phyloP scores from a whole-genome alignment of 1,140 invertebrate species.

The Drosophila repletoides region DNA sequence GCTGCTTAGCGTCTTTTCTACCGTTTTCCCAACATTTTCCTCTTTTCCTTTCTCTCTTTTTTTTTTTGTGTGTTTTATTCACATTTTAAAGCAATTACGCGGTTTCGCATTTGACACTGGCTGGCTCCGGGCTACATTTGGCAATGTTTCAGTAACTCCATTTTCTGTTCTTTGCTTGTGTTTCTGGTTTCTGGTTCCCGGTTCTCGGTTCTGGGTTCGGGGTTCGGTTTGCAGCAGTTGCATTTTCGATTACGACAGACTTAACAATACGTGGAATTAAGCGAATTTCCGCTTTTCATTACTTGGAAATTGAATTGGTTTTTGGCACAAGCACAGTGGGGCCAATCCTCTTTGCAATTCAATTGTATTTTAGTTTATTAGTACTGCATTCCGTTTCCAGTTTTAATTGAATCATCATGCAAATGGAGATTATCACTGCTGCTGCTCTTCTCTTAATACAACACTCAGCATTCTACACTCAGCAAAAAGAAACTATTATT shows the following conservation, averaged over 20 bases:
- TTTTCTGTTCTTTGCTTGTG: background rate
- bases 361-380: constrained; percentile 30
- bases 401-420: constrained; percentile 8
- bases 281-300: constrained; percentile 74
- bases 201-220: constrained; percentile 6
- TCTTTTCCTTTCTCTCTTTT: too few species aligned
- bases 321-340: constrained; percentile 31
- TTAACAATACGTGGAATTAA: constrained; percentile 74
- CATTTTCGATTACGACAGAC: constrained; percentile 57
- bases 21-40: constrained; percentile 30
- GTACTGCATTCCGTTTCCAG: background rate
- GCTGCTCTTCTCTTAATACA: background rate
- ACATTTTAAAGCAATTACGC: constrained; percentile 79
- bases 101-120: constrained; percentile 70
- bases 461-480: too few species aligned
- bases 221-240: constrained; percentile 27
- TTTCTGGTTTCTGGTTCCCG: constrained; percentile 5
- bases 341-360: background rate
- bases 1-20: constrained; percentile 12
- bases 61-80: too few species aligned
- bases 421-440: constrained; percentile 7
- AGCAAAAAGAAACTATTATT: too few species aligned
- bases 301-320: constrained; percentile 69
- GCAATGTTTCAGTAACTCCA: background rate
- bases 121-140: constrained; percentile 2